Base-by-base conservation (phyloP, 2,113 vertebrate species). In the Lamprotornis superbus region DNA sequence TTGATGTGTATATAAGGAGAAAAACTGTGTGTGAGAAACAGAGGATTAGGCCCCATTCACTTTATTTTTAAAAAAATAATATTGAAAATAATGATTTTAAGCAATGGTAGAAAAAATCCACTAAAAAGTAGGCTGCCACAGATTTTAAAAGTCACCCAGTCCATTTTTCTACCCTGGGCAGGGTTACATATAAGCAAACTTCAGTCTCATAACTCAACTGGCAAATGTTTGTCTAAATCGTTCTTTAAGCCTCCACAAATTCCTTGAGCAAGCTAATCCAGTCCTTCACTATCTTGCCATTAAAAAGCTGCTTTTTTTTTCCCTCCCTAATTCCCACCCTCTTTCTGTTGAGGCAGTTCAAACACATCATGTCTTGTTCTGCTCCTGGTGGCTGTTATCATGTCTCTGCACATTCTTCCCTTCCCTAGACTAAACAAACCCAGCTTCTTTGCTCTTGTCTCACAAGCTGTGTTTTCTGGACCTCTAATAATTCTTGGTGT, bases 391-490 rank as follows among this genome's bases (percentile, higher is more conserved):
- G 65, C 44, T 87, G 46, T 82, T 93, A 93, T 89, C 96, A 44
- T 31, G 53, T 76, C 70, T 82, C 53, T 85, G 65, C 44, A 87
- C 65, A 90, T 95, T 95, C 87, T 89, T 93, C 74, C 61, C 50
- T 71, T 84, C 33, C 57, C 49, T 40, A 96, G 95, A 97, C 95
- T 95, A 96, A 97, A 96, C 92, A 96, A 97, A 91, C 24, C 24
- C 19, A 79, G 15, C 27, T 87, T 53, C 47, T 81, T 75, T 1
- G 0, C 44, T n/a, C 70, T 82, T 90, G 80, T 85, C 84, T 91
- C 74, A 44, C 37, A 31, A 60, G 31, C 7, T 11, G 2, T 27
- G 53, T 40, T 71, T 89, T 90, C 53, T 68, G 61, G n/a, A 75
- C 78, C 74, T 87, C 52, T 63, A 37, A 71, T 79, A 89, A 87